These are phyloP conservation scores for Muntiacus muntjak DNA, from an alignment of 2,113 vertebrate genomes.

Conservation along the genomic window DNA sequence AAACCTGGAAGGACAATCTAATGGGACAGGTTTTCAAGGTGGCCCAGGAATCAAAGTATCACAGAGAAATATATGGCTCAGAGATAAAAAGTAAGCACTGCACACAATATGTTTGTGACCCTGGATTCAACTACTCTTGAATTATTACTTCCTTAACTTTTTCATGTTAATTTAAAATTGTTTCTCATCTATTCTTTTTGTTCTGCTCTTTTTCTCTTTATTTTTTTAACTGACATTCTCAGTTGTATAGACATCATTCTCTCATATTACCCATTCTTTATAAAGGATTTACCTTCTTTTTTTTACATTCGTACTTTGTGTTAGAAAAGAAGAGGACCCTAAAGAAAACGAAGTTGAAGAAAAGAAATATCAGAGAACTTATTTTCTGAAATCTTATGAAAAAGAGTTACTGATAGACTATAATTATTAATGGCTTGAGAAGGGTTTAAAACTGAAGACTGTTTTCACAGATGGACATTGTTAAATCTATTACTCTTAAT, in stretches of 20 bases:
- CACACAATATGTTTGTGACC: not conserved
- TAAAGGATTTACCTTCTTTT: not conserved
- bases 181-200: not conserved
- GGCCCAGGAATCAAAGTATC: not conserved
- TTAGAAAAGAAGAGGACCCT: not conserved
- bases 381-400: conserved; percentile 7
- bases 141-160: not conserved
- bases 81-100: not conserved
- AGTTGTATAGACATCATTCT: not conserved
- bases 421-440: not conserved
- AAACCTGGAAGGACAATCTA: not conserved
- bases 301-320: not conserved
- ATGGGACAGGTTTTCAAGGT: not conserved
- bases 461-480: conserved; percentile 1
- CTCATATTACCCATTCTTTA: not conserved
- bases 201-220: not conserved
- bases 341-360: not conserved
- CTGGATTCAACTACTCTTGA: not conserved
- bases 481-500: not conserved
- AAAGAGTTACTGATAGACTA: not conserved
- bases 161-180: not conserved
- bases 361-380: not conserved
- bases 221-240: not conserved
- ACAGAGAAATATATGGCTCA: not conserved
- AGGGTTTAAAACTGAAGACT: conserved; percentile 20